A percentile compares a stretch with the other conserved stretches of the same genome.
Conservation (phyloP, 2,888 invertebrate genomes). For the Punctoribates punctum region DNA sequence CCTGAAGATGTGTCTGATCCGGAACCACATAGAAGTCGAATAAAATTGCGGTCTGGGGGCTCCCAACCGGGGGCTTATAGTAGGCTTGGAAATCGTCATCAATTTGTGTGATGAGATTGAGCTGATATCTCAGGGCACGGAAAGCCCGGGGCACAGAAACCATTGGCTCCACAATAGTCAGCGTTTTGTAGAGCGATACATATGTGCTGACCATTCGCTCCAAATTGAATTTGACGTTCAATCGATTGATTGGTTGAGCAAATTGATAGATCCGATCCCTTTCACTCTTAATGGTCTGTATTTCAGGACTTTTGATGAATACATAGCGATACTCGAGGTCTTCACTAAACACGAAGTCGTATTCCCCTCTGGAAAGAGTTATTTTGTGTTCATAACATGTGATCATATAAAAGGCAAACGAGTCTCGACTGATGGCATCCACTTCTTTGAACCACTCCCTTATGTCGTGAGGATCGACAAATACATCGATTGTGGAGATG, state of each 20-base stretch:
- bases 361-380: too few species aligned
- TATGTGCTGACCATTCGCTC: not conserved
- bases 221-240: not conserved
- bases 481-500: not conserved
- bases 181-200: not conserved
- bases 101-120: too few species aligned
- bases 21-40: not conserved
- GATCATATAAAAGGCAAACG: too few species aligned
- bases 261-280: not conserved
- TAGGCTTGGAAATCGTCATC: too few species aligned
- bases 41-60: too few species aligned
- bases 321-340: not conserved
- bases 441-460: not conserved
- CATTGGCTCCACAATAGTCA: not conserved
- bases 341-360: not conserved
- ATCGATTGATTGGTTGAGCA: not conserved
- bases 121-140: too few species aligned
- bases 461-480: not conserved
- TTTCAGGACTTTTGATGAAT: not conserved
- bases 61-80: too few species aligned
- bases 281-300: not conserved
- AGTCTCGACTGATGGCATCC: not conserved
- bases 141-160: too few species aligned
- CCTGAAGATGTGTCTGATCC: not conserved
- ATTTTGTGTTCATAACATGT: too few species aligned